Percentiles rank a stretch among this genome's conserved stretches.
phyloP scores from a whole-genome alignment of 2,797 vertebrate species.

The Cetoscarus ocellatus region DNA sequence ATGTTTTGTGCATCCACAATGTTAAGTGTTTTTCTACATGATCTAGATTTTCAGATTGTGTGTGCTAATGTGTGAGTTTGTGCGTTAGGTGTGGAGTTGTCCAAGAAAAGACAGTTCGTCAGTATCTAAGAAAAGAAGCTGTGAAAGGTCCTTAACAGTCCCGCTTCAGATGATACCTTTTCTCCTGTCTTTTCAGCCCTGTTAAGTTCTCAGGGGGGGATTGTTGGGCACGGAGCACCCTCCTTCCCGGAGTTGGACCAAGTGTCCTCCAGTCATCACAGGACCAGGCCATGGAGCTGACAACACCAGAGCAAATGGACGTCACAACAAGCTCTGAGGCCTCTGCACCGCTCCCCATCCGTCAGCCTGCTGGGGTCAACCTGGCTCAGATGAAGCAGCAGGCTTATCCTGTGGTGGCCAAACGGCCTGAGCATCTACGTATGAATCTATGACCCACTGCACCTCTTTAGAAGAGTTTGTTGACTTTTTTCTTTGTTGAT shows the following conservation, averaged over 20 bases:
- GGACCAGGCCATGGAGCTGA: constrained; percentile 95
- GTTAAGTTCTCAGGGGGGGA: constrained; percentile 93
- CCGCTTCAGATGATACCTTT: no score
- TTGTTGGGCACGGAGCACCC: constrained; percentile 92
- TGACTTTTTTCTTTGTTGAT: constrained; percentile 52
- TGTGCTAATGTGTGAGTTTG: no score
- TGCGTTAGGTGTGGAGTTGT: no score
- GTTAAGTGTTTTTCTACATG: no score
- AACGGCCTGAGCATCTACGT: constrained; percentile 97
- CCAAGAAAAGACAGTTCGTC: no score
- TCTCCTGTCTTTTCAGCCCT: constrained; percentile 84
- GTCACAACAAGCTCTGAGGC: constrained; percentile 92
- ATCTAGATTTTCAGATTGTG: no score
- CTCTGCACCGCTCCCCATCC: constrained; percentile 96
- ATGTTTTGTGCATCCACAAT: no score
- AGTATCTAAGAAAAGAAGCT: no score
- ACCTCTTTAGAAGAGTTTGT: constrained; percentile 66
- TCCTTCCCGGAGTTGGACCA: constrained; percentile 70
- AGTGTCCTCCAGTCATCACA: constrained; percentile 77
- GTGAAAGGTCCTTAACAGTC: no score
- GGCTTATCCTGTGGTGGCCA: constrained; percentile 93
- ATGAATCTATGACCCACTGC: constrained; percentile 97
- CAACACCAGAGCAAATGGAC: constrained; percentile 97
- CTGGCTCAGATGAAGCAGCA: constrained; percentile 95
- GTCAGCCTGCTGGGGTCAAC: constrained; percentile 89